Evolutionary conservation across 2,113 vertebrate genomes (phyloP).

Genomic region (Potamarius usumacintae): DNA sequence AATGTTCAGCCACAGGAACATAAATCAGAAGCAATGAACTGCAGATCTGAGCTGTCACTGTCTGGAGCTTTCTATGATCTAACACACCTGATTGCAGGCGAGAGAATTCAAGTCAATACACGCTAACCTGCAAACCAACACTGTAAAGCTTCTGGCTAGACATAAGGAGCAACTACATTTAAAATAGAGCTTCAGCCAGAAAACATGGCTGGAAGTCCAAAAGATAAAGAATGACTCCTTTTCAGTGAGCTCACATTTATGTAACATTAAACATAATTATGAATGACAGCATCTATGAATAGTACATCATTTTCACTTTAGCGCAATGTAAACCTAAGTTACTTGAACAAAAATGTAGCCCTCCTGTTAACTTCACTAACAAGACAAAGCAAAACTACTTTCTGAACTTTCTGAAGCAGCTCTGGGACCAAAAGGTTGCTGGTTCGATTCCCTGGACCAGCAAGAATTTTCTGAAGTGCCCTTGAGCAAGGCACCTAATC

Average conservation of each 20-base stretch:
- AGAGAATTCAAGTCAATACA: neutral
- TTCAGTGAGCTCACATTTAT: neutral
- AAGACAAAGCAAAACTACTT: too few species aligned
- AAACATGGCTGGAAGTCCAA: neutral
- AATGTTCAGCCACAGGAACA: neutral
- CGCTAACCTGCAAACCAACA: neutral
- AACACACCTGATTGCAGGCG: neutral
- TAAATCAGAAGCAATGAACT: constrained; percentile 7
- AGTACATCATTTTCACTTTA: neutral
- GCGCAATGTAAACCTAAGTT: neutral
- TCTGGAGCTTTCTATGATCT: neutral
- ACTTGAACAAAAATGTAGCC: too few species aligned
- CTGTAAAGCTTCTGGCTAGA: neutral
- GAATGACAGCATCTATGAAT: neutral
- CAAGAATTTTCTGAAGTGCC: too few species aligned
- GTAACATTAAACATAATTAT: neutral
- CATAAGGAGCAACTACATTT: neutral
- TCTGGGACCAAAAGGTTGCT: too few species aligned
- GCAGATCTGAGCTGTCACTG: neutral
- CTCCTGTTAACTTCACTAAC: too few species aligned
- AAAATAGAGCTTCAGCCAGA: neutral
- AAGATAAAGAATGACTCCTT: neutral
- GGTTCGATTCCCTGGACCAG: too few species aligned
- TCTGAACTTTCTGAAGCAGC: too few species aligned
- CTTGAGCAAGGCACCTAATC: too few species aligned